phyloP scores from a whole-genome alignment of 2,797 vertebrate species.

The Emys orbicularis region DNA sequence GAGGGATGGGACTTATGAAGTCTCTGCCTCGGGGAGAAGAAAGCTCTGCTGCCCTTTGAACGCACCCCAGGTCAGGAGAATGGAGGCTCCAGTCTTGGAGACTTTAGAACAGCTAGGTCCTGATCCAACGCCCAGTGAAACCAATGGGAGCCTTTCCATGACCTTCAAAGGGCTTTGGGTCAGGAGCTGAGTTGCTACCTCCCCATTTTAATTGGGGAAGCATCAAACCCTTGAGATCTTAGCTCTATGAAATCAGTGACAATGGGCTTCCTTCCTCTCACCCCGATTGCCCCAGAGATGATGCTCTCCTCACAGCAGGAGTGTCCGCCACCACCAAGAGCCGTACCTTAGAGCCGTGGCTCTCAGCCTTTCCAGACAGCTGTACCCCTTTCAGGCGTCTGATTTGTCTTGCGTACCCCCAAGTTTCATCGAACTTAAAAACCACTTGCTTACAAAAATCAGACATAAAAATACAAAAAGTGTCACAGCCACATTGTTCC shows the following conservation, averaged over 20 bases:
- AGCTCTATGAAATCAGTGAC: not conserved
- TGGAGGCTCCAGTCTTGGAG: not conserved
- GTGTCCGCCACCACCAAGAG: not conserved
- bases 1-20: not conserved
- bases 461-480: too few relatives aligned
- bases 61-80: not conserved
- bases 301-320: not conserved
- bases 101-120: rapidly evolving
- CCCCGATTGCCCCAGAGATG: not conserved
- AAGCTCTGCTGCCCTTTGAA: not conserved
- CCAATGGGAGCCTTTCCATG: not conserved
- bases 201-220: not conserved
- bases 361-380: too few relatives aligned
- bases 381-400: too few relatives aligned
- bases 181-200: not conserved
- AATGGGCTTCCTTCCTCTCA: too few relatives aligned
- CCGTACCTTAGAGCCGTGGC: not conserved
- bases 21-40: not conserved
- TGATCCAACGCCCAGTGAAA: not conserved
- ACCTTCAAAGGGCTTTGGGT: not conserved
- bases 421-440: too few relatives aligned
- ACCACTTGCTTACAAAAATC: too few relatives aligned
- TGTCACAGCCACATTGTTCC: too few relatives aligned
- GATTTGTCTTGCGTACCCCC: too few relatives aligned
- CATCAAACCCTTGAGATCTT: not conserved